Evolutionary conservation across 2,113 vertebrate genomes (phyloP).

Genomic region (Oryzias javanicus): DNA sequence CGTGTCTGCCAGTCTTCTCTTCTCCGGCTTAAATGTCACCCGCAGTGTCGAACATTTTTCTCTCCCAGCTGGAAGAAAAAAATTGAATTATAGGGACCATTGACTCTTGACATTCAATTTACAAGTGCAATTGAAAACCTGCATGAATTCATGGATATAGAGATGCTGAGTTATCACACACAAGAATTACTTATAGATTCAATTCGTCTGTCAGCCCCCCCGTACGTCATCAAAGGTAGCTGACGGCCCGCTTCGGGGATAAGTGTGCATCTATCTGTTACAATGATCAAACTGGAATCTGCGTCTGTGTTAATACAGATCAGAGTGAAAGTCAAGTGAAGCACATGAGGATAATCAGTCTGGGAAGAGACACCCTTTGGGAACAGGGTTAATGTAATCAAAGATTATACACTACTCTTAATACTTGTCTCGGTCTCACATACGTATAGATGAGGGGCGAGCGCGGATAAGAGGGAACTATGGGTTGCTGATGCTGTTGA

Average conservation of each 20-base stretch:
- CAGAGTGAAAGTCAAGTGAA: conserved; percentile 52
- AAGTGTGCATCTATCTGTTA: conserved; percentile 34
- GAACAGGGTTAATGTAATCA: conserved; percentile 56
- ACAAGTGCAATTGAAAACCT: conserved; percentile 41
- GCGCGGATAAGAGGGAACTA: conserved; percentile 6
- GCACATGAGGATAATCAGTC: conserved; percentile 65
- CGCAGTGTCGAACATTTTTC: conserved; percentile 38
- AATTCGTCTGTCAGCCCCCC: conserved; percentile 11
- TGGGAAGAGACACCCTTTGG: conserved; percentile 52
- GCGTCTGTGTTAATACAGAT: conserved; percentile 56
- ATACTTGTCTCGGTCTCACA: conserved; percentile 27
- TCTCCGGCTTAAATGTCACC: conserved; percentile 61
- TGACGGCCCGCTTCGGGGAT: conserved; percentile 50
- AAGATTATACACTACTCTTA: conserved; percentile 46
- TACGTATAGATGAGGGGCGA: conserved; percentile 15
- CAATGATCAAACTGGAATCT: conserved; percentile 55
- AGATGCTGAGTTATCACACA: conserved; percentile 14
- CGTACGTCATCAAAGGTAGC: conserved; percentile 16
- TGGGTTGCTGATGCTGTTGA: conserved; percentile 40
- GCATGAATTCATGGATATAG: conserved; percentile 33
- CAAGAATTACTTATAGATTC: not conserved
- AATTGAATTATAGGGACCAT: conserved; percentile 55
- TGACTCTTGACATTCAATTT: conserved; percentile 62
- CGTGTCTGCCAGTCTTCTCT: conserved; percentile 35
- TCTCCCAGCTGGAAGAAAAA: conserved; percentile 36